Conservation (phyloP, 1,140 invertebrate genomes). For the Aethina tumida region DNA sequence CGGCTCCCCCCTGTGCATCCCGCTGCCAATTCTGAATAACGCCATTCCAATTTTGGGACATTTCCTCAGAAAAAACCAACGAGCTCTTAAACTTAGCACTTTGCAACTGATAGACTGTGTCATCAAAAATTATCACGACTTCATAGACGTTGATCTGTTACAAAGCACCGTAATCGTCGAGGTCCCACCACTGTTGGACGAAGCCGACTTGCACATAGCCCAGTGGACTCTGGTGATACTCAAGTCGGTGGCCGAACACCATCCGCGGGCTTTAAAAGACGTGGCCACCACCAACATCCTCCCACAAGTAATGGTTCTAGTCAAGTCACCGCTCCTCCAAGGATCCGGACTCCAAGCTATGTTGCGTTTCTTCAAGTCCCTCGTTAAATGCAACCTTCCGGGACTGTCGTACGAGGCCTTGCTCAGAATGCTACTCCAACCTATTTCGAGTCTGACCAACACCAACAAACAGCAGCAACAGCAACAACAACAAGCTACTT, state of each 20-base stretch:
- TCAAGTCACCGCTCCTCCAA: conserved; percentile 84
- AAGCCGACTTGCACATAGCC: conserved; percentile 92
- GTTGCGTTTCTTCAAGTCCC: conserved; percentile 82
- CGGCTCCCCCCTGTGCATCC: conserved; percentile 77
- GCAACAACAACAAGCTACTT: too few relatives aligned
- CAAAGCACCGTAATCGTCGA: conserved; percentile 50
- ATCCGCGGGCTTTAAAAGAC: conserved; percentile 50
- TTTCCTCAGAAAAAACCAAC: conserved; percentile 94
- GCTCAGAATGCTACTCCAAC: conserved; percentile 53
- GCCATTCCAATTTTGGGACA: conserved; percentile 85
- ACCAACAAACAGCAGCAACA: too few relatives aligned
- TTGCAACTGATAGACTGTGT: conserved; percentile 84
- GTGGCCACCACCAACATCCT: conserved; percentile 50
- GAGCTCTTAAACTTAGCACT: conserved; percentile 87
- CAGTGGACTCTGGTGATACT: conserved; percentile 75
- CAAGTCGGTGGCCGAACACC: conserved; percentile 61
- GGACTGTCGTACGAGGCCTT: conserved; percentile 74
- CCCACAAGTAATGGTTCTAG: conserved; percentile 76
- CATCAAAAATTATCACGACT: conserved; percentile 32
- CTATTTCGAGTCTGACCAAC: conserved; percentile 17
- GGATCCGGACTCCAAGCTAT: conserved; percentile 80
- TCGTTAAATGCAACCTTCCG: conserved; percentile 71
- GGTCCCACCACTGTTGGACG: conserved; percentile 80
- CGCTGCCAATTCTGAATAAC: conserved; percentile 80
- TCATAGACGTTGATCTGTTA: conserved; percentile 26